Evolutionary conservation across 2,888 invertebrate genomes (phyloP), one percentile per base, ranked within the genome.

Genomic region (Agonopterix arenella): DNA sequence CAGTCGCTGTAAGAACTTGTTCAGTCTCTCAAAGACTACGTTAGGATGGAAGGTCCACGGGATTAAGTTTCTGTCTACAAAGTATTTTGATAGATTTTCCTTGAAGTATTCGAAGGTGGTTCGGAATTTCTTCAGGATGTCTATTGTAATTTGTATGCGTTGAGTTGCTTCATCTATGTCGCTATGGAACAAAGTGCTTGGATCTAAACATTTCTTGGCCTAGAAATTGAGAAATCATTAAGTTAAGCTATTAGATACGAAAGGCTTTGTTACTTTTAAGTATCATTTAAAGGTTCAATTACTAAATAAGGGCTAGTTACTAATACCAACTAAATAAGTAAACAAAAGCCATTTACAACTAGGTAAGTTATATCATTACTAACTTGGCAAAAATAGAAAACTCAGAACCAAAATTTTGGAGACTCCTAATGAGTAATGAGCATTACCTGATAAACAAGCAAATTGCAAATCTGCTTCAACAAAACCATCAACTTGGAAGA

Each of bases 161-260:
- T 93, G 95, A 74, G 96, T 93, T 0, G 97, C 96, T 88, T 98
- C 98, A 70, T 97, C 97, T 43, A 97, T 95, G 64, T 98, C 98
- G 60, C 97, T 97, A 75, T 98, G 98, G 73, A 98, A 98, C 53
- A 98, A 92, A 1, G 98, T 96, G 2, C 94, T 93, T 1, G 98
- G 97, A 70, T 98, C 98, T 61, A 98, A 90, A 79, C 95, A 98
- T 66, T 93, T 93, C 68, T 95, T 94, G 0, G 96, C 97, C 95
- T 96, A 51, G 88, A 91, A 55, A 28, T 28, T 28, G 28, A 28
- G 28, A 28, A 28, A 28, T 28, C 7, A 28, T 28, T 7, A 18
- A 18, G 18, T 13, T 13, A 13, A 13, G 13, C 2, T 18, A 18
- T 18, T 18, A 18, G 18, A 18, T 28, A 28, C 28, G 7, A 28